Percentiles rank a stretch among this genome's conserved stretches.
Evolutionary conservation across 2,797 vertebrate genomes (phyloP).

Genomic region (Scleropages formosus): DNA sequence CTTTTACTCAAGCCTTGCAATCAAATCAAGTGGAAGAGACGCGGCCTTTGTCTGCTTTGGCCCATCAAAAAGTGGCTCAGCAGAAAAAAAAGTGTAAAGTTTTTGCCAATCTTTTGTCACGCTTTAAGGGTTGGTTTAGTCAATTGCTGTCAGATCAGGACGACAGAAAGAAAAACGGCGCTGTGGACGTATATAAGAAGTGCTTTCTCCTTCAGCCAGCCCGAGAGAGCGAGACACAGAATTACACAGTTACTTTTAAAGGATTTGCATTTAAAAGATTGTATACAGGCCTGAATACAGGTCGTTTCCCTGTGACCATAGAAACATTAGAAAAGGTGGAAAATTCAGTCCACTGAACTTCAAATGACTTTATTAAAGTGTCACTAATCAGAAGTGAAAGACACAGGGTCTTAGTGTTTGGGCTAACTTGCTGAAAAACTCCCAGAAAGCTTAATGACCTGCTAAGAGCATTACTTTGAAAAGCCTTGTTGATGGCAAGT

Average conservation of each 20-base stretch:
- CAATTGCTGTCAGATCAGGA: slow-evolving; percentile 86
- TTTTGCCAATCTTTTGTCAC: slow-evolving; percentile 83
- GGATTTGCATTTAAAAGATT: slow-evolving; percentile 97
- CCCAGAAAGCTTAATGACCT: slow-evolving; percentile 79
- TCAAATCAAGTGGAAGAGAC: slow-evolving; percentile 86
- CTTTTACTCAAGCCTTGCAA: slow-evolving; percentile 80
- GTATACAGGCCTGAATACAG: slow-evolving; percentile 77
- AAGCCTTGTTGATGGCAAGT: slow-evolving; percentile 64
- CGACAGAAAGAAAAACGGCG: slow-evolving; percentile 71
- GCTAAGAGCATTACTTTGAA: slow-evolving; percentile 80
- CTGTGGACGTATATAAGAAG: slow-evolving; percentile 58
- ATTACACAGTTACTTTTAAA: slow-evolving; percentile 82
- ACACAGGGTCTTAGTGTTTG: slow-evolving; percentile 89
- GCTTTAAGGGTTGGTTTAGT: slow-evolving; percentile 77
- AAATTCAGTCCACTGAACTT: slow-evolving; percentile 97
- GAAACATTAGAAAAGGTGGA: slow-evolving; percentile 94
- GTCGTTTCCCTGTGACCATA: slow-evolving; percentile 87
- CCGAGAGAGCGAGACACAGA: slow-evolving; percentile 76
- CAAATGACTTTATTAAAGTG: slow-evolving; percentile 99
- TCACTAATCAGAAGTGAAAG: slow-evolving; percentile 94
- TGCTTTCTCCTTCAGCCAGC: slow-evolving; percentile 67
- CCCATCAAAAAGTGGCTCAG: slow-evolving; percentile 61
- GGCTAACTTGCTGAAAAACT: slow-evolving; percentile 77
- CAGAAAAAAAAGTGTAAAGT: slow-evolving; percentile 69
- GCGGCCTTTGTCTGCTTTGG: slow-evolving; percentile 75